Evolutionary conservation across 2,888 invertebrate species (phyloP), one percentile per base, ranked within the genome.

Genomic region (Hirtodrosophila duncani): DNA sequence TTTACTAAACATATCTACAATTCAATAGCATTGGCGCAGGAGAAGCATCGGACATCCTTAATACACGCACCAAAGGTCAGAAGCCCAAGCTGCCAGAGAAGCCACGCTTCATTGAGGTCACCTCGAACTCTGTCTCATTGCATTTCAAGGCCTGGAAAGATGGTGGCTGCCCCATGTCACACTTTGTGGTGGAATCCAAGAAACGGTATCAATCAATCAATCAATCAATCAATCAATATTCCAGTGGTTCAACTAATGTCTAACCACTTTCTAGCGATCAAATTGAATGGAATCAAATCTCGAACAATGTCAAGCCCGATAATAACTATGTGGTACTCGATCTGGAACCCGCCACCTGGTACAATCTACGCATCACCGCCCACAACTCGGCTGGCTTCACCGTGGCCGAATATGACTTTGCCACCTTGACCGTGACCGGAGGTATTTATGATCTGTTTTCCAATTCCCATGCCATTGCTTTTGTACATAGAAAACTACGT

Each of bases 321-420:
- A 94, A 95, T 63, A 96, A 96, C 87, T 96, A 96, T 82, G 94
- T 95, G 9, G 94, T 96, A 5, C 89, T 95, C 86, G 97, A 97
- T 85, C 88, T 98, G 74, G 96, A 95, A 81, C 96, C 98, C 0
- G 97, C 96, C 11, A 95, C 93, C 8, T 96, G 97, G 96, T 98
- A 98, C 84, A 93, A 94, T 79, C 89, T 98, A 62, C 90, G 95
- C 58, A 95, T 97, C 26, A 96, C 96, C 1, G 95, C 95, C 3
- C 95, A 97, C 88, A 98, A 97, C 87, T 97, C 97, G 79, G 98
- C 98, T 55, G 98, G 98, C 38, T 96, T 96, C 81, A 95, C 96
- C 26, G 96, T 97, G 38, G 97, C 96, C 50, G 95, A 96, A 88
- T 96, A 97, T 83, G 96, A 96, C 88, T 97, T 98, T 87, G 96